Percentiles rank a stretch among this genome's conserved stretches.
Evolutionary conservation across 2,797 vertebrate genomes (phyloP).

Genomic region (Fundulus diaphanus): DNA sequence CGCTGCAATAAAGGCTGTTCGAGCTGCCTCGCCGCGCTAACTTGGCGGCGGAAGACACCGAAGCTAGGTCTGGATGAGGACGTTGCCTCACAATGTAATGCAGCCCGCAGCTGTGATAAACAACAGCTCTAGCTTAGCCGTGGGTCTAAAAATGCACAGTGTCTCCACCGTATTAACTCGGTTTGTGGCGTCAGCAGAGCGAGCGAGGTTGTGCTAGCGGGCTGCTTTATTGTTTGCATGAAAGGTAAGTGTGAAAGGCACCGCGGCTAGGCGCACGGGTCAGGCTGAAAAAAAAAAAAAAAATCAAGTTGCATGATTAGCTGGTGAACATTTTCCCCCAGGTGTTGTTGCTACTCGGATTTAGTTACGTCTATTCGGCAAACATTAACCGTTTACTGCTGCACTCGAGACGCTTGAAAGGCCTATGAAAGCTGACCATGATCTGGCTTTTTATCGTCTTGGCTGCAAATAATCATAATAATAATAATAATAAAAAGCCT

Average conservation of each 20-base stretch:
- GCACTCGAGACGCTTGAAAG: slow-evolving; percentile 25
- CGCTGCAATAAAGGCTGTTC: not conserved
- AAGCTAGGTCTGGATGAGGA: slow-evolving; percentile 27
- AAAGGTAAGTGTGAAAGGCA: slow-evolving; percentile 27
- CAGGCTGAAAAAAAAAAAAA: slow-evolving; percentile 1
- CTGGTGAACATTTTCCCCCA: slow-evolving; percentile 1
- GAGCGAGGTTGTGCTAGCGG: slow-evolving; percentile 26
- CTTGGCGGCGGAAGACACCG: slow-evolving; percentile 26
- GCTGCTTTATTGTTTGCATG: slow-evolving; percentile 17
- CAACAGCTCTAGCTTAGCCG: slow-evolving; percentile 10
- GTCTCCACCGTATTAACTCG: not conserved
- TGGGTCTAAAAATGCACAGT: slow-evolving; percentile 9
- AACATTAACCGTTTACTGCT: slow-evolving; percentile 11
- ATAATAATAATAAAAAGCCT: slow-evolving; percentile 17
- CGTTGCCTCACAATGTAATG: slow-evolving; percentile 5
- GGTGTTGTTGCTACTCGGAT: not conserved
- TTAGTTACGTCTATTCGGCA: slow-evolving; percentile 4
- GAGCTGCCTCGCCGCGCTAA: slow-evolving; percentile 24
- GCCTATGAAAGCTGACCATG: slow-evolving; percentile 36
- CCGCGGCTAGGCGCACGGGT: slow-evolving; percentile 5
- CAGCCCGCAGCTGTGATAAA: slow-evolving; percentile 25
- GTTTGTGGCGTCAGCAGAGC: slow-evolving; percentile 25
- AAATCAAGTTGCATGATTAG: slow-evolving; percentile 20
- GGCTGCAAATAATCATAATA: not conserved
- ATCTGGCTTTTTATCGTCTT: slow-evolving; percentile 6